Conservation (phyloP, 2,113 vertebrate species). For the Theristicus caerulescens region DNA sequence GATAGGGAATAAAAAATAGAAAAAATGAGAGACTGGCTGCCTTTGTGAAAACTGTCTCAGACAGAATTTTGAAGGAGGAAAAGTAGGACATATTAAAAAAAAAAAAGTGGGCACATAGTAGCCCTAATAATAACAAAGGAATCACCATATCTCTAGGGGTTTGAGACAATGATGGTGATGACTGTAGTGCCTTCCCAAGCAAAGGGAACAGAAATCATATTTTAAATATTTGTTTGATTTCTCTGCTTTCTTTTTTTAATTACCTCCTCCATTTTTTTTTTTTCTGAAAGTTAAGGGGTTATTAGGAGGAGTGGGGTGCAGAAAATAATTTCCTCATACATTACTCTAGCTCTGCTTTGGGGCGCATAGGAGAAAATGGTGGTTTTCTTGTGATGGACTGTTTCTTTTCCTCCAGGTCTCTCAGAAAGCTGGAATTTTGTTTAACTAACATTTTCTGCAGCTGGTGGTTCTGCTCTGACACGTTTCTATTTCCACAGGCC, state of each 20-base stretch:
- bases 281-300: background rate
- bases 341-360: background rate
- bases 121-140: background rate
- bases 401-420: background rate
- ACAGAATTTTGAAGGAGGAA: background rate
- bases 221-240: background rate
- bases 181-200: background rate
- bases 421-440: conserved; percentile 15
- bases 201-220: background rate
- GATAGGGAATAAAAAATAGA: background rate
- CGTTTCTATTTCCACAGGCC: conserved; percentile 6
- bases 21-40: background rate
- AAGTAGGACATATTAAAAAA: background rate
- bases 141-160: rapidly evolving
- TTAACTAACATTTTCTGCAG: background rate
- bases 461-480: conserved; percentile 18
- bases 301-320: background rate
- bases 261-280: background rate
- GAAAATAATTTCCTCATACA: background rate
- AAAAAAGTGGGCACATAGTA: background rate
- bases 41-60: background rate
- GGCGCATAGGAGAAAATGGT: background rate
- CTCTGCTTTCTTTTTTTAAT: background rate
- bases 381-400: background rate
- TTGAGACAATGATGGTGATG: background rate